Base-by-base conservation (phyloP, 2,888 invertebrate genomes). In the Loripinus fragilis region DNA sequence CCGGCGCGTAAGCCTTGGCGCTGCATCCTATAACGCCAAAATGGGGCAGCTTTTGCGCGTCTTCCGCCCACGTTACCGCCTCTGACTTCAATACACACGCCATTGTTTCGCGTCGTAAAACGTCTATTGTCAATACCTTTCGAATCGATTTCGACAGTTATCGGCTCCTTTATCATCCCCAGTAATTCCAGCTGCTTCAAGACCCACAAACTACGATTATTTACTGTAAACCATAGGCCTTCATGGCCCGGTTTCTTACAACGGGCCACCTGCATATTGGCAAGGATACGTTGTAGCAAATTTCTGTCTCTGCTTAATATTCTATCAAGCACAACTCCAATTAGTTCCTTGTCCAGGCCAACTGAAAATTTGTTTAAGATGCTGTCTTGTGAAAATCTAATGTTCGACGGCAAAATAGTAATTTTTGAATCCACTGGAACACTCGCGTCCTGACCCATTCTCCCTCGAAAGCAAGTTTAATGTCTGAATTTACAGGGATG, bases 151-250 rank as follows among this genome's bases (percentile, higher is more conserved):
- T 17, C 28, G 5, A 55, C 5, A 28, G 5, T 17, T 25, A 55
- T 17, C 23, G 5, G 2, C 17, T 55, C 15, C 25, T 3, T 55
- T 5, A 50, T n/a, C 33, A 30, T 48, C 50, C 69, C 48, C 2
- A 69, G 28, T 1, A 28, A 5, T 23, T 69, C 23, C 7, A 69
- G 50, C 23, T 69, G 20, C 20, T 69, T 48, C 5, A 69, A 41
- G 15, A 69, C 69, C 69, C 69, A 69, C 15, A 69, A 28, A 35
- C 69, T 69, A 17, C 55, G 55, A 28, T 55, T 55, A 20, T 55
- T 55, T 5, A 55, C 55, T 25, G 55, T 55, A 25, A 25, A 55
- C 55, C 55, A 55, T 20, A 48, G 48, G 2, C 55, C 55, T 8
- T 7, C 5, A 17, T 10, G 28, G 7, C 30, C 30, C 7, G 55